Evolutionary conservation across 2,113 vertebrate species (phyloP).

Genomic region (Chlamydotis undulata): DNA sequence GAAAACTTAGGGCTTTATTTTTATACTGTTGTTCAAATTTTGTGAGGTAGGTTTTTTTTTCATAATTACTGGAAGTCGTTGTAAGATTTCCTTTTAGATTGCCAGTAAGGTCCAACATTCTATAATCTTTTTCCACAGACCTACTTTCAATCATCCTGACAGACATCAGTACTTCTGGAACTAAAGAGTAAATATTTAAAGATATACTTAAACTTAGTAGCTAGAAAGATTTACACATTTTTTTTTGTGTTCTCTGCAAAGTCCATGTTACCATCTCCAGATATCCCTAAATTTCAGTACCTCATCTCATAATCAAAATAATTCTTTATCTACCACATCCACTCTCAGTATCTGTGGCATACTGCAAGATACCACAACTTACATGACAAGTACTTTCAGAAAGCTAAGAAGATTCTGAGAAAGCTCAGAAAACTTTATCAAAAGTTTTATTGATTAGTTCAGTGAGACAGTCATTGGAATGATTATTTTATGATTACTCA

Average conservation of each 20-base stretch:
- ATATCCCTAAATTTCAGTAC: not conserved
- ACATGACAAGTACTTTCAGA: not conserved
- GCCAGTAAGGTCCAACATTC: not conserved
- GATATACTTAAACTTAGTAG: not conserved
- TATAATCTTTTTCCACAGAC: not conserved
- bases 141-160: not conserved
- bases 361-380: not conserved
- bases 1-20: not conserved
- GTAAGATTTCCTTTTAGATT: not conserved
- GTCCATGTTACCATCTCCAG: not conserved
- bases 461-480: not conserved
- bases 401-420: not conserved
- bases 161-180: not conserved
- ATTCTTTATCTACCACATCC: not conserved
- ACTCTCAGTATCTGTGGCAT: not conserved
- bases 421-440: not conserved
- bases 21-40: not conserved
- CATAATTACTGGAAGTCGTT: not conserved
- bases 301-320: not conserved
- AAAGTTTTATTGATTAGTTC: accelerated
- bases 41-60: too few relatives aligned
- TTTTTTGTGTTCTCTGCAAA: not conserved
- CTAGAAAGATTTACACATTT: not conserved
- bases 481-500: not conserved
- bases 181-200: not conserved